Evolutionary conservation across 53 echinoderm and acorn worm genomes (phyloP).

Genomic region (Zoroaster sp.): DNA sequence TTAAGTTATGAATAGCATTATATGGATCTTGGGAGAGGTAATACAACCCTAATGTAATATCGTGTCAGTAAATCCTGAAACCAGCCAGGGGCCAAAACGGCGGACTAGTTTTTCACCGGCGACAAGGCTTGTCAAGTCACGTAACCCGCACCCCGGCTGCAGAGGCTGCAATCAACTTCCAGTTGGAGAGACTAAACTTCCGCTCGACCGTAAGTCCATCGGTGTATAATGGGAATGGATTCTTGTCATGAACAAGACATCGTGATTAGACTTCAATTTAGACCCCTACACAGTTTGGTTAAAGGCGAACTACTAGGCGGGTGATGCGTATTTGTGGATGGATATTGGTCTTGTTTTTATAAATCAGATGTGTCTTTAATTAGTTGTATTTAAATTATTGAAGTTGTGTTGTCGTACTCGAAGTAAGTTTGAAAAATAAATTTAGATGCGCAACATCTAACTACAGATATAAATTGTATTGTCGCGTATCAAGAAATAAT

Average conservation of each 20-base stretch:
- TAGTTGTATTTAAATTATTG: too few species aligned
- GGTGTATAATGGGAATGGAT: background rate
- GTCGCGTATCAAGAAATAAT: too few species aligned
- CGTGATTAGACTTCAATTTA: conserved; percentile 23
- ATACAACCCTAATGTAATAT: background rate
- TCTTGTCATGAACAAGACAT: background rate
- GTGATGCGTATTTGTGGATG: too few species aligned
- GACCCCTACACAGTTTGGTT: background rate
- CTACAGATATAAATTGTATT: too few species aligned
- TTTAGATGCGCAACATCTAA: too few species aligned
- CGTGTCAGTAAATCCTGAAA: background rate
- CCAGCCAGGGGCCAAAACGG: background rate
- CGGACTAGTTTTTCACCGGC: background rate
- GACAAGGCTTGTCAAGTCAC: conserved; percentile 38
- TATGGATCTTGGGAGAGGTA: background rate
- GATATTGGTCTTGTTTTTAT: too few species aligned
- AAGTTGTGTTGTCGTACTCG: too few species aligned
- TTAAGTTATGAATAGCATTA: background rate
- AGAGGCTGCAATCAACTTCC: conserved; percentile 3
- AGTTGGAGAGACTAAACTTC: conserved; percentile 17
- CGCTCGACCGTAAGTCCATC: conserved; percentile 38
- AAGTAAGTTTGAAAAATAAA: too few species aligned
- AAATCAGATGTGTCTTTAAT: too few species aligned
- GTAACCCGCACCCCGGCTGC: conserved; percentile 1
- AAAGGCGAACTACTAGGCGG: too few species aligned